Base-by-base conservation (phyloP, 1,140 invertebrate genomes). In the Drosophila sulfurigaster region DNA sequence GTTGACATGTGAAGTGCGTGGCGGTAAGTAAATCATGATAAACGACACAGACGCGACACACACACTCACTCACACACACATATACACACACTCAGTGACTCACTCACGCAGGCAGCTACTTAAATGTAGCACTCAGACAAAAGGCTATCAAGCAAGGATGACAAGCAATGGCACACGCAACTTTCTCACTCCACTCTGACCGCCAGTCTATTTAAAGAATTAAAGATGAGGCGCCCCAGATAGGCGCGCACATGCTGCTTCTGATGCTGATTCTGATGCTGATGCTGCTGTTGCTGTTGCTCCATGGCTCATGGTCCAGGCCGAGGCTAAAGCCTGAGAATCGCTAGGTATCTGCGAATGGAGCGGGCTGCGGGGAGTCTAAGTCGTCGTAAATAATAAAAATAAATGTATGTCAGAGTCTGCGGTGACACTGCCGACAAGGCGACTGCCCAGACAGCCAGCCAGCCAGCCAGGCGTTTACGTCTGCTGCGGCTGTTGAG, bases 1-100 rank as follows among this genome's bases (percentile, higher is more conserved):
- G 65, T 94, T 98, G 63, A 96, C 96, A 56, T 98, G 97, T 93
- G 96, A 98, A 95, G 96, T 98, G 73, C 94, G 96, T 94, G 97
- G 97, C 94, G 97, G 97, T 98, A 94, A 96, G 95, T 94, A 78
- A 79, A 82, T 89, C 85, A 90, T 89, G 85, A 89, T 89, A 89
- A 89, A 89, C 86, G 85, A 89, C 85, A 89, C 79, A 88, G 68
- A 72, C 68, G 59, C 81, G 75, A 65, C 51, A 67, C 43, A 63
- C 64, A 66, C 49, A 62, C 49, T 65, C 45, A 60, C 35, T 48
- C 38, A 66, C 60, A 78, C 75, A 69, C 75, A 51, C 69, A 66
- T 48, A 54, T 52, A 48, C 41, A 62, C 60, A 28, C 48, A 25
- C 54, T 59, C 48, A 82, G 59, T 67, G 66, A 54, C 67, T 57